A percentile compares a stretch with the other conserved stretches of the same genome.
Evolutionary conservation across 2,797 vertebrate species (phyloP).

Genomic region (Chrysocyon brachyurus): DNA sequence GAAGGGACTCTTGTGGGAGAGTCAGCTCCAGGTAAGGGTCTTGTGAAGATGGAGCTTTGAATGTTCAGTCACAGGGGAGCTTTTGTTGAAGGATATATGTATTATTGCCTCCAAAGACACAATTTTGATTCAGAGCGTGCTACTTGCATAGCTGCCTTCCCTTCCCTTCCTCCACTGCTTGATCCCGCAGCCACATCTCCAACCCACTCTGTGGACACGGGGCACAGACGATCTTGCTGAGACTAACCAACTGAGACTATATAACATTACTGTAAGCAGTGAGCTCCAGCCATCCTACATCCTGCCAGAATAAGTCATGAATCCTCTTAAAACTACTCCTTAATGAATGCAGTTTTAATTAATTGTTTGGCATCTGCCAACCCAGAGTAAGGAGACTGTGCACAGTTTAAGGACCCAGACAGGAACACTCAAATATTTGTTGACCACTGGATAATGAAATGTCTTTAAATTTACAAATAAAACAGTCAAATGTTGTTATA

Average conservation of each 20-base stretch:
- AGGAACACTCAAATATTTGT: constrained; percentile 22
- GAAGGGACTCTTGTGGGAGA: background rate
- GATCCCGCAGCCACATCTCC: background rate
- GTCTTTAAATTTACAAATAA: constrained; percentile 21
- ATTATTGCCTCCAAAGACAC: background rate
- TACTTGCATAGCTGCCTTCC: background rate
- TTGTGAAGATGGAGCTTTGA: background rate
- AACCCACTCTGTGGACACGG: rapidly evolving
- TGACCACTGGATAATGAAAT: background rate
- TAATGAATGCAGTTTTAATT: constrained; percentile 65
- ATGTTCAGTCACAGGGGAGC: background rate
- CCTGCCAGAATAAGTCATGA: constrained; percentile 4
- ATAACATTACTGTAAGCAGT: background rate
- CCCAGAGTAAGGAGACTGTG: background rate
- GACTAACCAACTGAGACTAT: background rate
- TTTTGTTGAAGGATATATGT: background rate
- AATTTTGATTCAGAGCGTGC: background rate
- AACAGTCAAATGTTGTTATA: background rate
- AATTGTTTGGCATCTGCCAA: constrained; percentile 63
- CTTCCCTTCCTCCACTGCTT: background rate
- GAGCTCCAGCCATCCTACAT: background rate
- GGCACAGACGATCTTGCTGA: background rate
- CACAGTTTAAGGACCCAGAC: background rate
- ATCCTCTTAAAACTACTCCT: constrained; percentile 14
- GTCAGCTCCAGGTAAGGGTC: background rate